Conservation (phyloP, 2,797 vertebrate species). For the Bovichtus variegatus region DNA sequence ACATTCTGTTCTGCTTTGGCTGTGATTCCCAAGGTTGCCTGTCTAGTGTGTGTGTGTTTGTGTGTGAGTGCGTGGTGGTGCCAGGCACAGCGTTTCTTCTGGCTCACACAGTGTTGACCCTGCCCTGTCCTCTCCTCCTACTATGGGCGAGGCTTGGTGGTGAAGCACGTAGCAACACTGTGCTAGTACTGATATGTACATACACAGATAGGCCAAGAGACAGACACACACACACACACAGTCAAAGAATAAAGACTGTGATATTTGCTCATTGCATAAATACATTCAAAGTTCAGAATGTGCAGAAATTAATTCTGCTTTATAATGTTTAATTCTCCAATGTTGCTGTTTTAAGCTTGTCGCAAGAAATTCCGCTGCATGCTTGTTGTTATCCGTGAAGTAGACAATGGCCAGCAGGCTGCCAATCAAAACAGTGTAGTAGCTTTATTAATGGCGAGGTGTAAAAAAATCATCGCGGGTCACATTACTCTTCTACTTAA, state of each 20-base stretch:
- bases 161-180: constrained; percentile 70
- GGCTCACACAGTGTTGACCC: constrained; percentile 89
- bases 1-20: constrained; percentile 89
- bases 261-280: constrained; percentile 33
- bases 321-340: not conserved
- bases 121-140: constrained; percentile 85
- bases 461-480: constrained; percentile 46
- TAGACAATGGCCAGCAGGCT: constrained; percentile 36
- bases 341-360: not conserved
- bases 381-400: constrained; percentile 21
- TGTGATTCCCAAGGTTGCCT: constrained; percentile 87
- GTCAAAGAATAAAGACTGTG: constrained; percentile 24
- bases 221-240: constrained; percentile 21
- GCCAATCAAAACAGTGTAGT: constrained; percentile 46
- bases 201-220: constrained; percentile 65
- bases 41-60: constrained; percentile 47
- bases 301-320: not conserved
- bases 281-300: constrained; percentile 22
- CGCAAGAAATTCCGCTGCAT: not conserved
- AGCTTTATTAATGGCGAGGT: constrained; percentile 49
- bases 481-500: constrained; percentile 45
- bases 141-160: constrained; percentile 77
- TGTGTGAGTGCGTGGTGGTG: constrained; percentile 88
- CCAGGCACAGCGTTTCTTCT: constrained; percentile 93
- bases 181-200: constrained; percentile 70